Conservation (phyloP, 2,113 vertebrate species). For the Oryzias curvinotus region DNA sequence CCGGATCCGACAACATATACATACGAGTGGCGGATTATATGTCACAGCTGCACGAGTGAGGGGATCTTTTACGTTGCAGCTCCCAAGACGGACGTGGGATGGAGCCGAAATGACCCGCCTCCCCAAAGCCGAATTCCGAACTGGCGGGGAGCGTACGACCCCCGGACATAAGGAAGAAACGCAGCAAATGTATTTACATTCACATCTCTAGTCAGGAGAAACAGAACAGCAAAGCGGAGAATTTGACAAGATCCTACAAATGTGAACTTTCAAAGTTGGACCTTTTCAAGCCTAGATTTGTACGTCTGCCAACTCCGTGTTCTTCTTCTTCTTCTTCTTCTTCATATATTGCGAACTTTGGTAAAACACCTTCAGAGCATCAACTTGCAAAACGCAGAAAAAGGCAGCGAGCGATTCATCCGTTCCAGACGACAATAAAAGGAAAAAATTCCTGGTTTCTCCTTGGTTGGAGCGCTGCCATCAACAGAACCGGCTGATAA, state of each 20-base stretch:
- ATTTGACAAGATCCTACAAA: conserved; percentile 35
- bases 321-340: conserved; percentile 41
- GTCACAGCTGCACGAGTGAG: conserved; percentile 51
- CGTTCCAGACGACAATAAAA: too few relatives aligned
- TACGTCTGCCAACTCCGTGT: conserved; percentile 27
- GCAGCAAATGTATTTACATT: conserved; percentile 72
- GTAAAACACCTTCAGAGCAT: conserved; percentile 56
- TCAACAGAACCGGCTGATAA: conserved; percentile 22
- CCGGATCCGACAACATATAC: conserved; percentile 60
- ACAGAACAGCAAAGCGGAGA: conserved; percentile 31
- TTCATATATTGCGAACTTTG: conserved; percentile 56
- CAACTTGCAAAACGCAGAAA: conserved; percentile 33
- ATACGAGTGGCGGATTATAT: conserved; percentile 49
- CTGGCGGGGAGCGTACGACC: conserved; percentile 26
- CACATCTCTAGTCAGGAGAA: conserved; percentile 64
- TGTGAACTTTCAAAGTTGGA: conserved; percentile 1
- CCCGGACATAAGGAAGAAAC: conserved; percentile 12
- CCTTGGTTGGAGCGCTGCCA: conserved; percentile 41
- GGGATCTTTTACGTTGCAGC: conserved; percentile 38
- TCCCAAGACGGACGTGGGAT: conserved; percentile 50
- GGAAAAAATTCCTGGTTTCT: conserved; percentile 19
- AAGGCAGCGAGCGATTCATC: conserved; percentile 44
- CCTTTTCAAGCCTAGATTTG: conserved; percentile 8
- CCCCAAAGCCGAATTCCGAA: conserved; percentile 52
- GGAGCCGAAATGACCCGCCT: conserved; percentile 59